phyloP scores from a whole-genome alignment of 2,888 invertebrate genomes.

The Sepiola atlantica region DNA sequence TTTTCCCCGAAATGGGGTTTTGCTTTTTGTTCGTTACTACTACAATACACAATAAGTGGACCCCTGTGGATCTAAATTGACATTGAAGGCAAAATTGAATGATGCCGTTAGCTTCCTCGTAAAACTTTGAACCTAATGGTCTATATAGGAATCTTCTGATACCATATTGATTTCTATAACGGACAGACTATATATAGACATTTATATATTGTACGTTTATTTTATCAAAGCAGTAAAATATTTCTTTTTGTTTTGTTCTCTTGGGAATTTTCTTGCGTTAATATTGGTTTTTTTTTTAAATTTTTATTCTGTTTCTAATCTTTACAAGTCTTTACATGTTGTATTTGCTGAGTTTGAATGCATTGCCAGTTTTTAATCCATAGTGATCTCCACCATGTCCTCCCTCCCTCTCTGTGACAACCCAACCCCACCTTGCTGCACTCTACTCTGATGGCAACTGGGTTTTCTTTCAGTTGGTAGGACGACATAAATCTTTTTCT shows the following conservation, averaged over 20 bases:
- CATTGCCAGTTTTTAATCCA: not conserved
- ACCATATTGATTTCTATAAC: no score
- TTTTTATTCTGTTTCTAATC: not conserved
- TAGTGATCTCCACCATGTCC: not conserved
- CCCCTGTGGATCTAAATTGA: no score
- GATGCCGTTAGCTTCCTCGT: no score
- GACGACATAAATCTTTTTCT: not conserved
- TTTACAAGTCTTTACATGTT: not conserved
- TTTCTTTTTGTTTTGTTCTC: not conserved
- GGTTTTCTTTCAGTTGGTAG: not conserved
- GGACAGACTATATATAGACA: no score
- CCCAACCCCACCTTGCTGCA: not conserved
- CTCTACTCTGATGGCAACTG: not conserved
- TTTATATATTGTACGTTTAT: no score
- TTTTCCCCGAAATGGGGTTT: no score
- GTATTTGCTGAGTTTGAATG: not conserved
- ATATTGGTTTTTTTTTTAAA: not conserved
- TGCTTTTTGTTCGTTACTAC: no score
- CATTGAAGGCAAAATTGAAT: no score
- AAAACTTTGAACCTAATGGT: no score
- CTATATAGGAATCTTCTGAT: no score
- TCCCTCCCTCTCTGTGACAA: not conserved
- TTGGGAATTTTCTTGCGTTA: not conserved
- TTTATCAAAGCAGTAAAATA: no score
- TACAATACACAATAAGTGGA: no score